Evolutionary conservation across 2,113 vertebrate species (phyloP).

Genomic region (Halcyon senegalensis): DNA sequence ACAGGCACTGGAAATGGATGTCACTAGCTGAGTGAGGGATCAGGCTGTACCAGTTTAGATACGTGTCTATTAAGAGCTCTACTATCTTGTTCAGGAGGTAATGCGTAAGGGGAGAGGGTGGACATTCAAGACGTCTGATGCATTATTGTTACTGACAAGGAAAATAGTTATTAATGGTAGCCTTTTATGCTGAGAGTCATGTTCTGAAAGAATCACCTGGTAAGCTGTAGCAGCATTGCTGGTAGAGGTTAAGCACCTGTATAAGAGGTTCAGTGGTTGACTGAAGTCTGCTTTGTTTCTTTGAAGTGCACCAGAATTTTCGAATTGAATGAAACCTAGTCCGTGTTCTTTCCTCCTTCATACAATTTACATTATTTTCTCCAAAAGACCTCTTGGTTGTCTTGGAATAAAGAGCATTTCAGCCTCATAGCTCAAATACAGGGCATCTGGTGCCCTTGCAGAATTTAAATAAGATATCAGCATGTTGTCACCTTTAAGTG

Average conservation of each 20-base stretch:
- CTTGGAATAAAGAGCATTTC: background rate
- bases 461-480: background rate
- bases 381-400: background rate
- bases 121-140: background rate
- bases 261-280: background rate
- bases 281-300: background rate
- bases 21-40: background rate
- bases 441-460: background rate
- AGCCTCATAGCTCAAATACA: background rate
- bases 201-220: background rate
- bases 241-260: background rate
- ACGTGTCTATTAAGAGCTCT: background rate
- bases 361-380: background rate
- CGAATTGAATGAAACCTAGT: background rate
- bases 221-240: background rate
- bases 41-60: background rate
- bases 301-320: background rate
- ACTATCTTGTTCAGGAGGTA: background rate
- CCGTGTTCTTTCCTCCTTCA: background rate
- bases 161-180: background rate
- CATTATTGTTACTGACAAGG: background rate
- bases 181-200: background rate
- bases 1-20: background rate
- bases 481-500: background rate
- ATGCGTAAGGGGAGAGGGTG: background rate